Conservation (phyloP, 2,797 vertebrate species). For the Trematomus bernacchii region DNA sequence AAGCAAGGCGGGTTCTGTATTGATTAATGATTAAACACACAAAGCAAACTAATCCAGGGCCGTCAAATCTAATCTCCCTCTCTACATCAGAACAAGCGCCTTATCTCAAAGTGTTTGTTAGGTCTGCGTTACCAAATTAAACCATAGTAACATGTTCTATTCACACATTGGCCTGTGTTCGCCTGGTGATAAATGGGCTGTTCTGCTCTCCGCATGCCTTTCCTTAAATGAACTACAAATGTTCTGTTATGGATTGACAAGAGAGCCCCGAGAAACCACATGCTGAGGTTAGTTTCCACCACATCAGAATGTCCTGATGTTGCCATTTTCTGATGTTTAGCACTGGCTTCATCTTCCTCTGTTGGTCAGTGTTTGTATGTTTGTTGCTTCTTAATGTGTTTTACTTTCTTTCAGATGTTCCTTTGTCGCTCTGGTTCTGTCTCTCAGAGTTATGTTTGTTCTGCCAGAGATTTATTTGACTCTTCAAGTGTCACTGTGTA, state of each 20-base stretch:
- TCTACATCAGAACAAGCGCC: conserved; percentile 15
- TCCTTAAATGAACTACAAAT: conserved; percentile 75
- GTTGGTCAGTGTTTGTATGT: conserved; percentile 1
- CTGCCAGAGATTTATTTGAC: conserved; percentile 52
- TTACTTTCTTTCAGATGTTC: conserved; percentile 19
- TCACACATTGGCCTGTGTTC: conserved; percentile 31
- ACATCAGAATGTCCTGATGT: conserved; percentile 49
- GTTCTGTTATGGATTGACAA: conserved; percentile 48
- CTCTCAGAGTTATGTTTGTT: conserved; percentile 13
- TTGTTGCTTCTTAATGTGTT: not conserved
- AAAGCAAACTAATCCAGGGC: conserved; percentile 13
- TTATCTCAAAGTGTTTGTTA: conserved; percentile 29
- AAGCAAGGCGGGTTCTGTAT: conserved; percentile 21
- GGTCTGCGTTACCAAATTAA: conserved; percentile 28
- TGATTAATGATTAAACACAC: conserved; percentile 52
- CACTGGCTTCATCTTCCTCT: conserved; percentile 23
- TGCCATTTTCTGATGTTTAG: conserved; percentile 11
- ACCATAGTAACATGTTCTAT: conserved; percentile 31
- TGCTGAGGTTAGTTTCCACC: conserved; percentile 52
- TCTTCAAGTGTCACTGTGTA: conserved; percentile 42
- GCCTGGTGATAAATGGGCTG: conserved; percentile 41
- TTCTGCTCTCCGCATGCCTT: conserved; percentile 56
- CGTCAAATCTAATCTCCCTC: conserved; percentile 23
- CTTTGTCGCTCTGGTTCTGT: conserved; percentile 30
- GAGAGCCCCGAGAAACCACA: conserved; percentile 22